Base-by-base conservation (phyloP, 2,113 vertebrate genomes). In the Ageneiosus marmoratus region DNA sequence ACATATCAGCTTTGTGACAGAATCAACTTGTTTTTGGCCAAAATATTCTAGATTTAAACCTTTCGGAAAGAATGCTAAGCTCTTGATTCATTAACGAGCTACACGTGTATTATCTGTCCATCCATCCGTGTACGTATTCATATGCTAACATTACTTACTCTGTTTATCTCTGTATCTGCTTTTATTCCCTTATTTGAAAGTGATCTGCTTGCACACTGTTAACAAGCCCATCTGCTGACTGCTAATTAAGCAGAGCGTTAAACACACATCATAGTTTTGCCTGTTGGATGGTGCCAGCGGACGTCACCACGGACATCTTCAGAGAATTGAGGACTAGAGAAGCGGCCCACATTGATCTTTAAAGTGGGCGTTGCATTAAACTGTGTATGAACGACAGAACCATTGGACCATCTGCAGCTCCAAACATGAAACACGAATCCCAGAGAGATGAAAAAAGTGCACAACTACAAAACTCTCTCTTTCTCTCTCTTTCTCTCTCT, bases 181-280 rank as follows among this genome's bases (percentile, higher is more conserved):
- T 58, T 58, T 78, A 60, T 58, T 78, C 37, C 76, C 7, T 58
- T 78, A 78, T 60, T 78, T 78, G 55, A 27, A 44, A 41, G 11
- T 78, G 22, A 60, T 78, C 22, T 60, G 34, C 55, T 78, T 78
- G 55, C 8, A 60, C 76, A 60, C 34, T 78, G 76, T 78, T 78
- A 78, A 78, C 55, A 60, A 78, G 76, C 76, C 76, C 76, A 78
- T 78, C 55, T 78, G 76, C 76, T 78, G n/a, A 58, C 60, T 8
- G 24, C 76, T 78, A 78, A 78, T 78, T 60, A 78, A 78, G 60
- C 37, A 10, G 37, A 44, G 76, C 55, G 9, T 41, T 60, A 78
- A 78, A 78, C 50, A n/a, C 37, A 10, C 34, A 44, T n/a, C 75
- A 58, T 77, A 1, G 10, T 77, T 53, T 48, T 60, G 32, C 76